Percentiles rank a stretch among this genome's conserved stretches.
Conservation (phyloP, 2,797 vertebrate species). For the Philypnodon macrostomus region DNA sequence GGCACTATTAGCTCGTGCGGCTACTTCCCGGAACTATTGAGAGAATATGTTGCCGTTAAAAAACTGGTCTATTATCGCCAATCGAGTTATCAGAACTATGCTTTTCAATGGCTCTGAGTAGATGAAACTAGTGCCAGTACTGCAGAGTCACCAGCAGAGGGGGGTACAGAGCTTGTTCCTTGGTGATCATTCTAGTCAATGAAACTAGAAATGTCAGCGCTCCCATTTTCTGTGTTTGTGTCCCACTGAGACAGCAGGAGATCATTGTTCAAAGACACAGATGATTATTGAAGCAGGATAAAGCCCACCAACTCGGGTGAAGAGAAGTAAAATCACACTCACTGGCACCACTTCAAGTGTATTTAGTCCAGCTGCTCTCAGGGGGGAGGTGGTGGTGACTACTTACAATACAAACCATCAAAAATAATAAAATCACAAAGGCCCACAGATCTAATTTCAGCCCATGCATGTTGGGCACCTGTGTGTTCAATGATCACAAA, state of each 20-base stretch:
- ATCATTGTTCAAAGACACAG: conserved; percentile 46
- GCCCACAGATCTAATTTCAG: conserved; percentile 53
- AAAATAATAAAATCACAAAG: conserved; percentile 58
- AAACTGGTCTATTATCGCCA: no score
- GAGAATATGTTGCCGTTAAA: no score
- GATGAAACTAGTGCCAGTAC: background rate
- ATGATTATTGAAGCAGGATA: conserved; percentile 55
- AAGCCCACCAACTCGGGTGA: conserved; percentile 46
- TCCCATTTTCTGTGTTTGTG: conserved; percentile 45
- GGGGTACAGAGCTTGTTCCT: conserved; percentile 14
- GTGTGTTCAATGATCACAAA: conserved; percentile 12
- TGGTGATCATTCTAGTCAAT: conserved; percentile 19
- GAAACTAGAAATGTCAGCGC: conserved; percentile 52
- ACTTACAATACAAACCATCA: conserved; percentile 48
- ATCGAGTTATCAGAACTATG: no score
- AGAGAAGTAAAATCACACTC: conserved; percentile 34
- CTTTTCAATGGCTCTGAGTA: no score
- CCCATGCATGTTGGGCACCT: conserved; percentile 36
- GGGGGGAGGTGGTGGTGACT: conserved; percentile 48
- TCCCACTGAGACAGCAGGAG: conserved; percentile 52
- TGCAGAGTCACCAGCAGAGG: conserved; percentile 43
- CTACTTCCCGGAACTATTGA: no score
- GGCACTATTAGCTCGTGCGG: no score
- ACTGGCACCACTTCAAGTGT: conserved; percentile 59
- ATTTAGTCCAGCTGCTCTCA: conserved; percentile 61